These are phyloP conservation scores for Drosophila littoralis DNA, from an alignment of 1,140 invertebrate genomes.

Conservation along the genomic window DNA sequence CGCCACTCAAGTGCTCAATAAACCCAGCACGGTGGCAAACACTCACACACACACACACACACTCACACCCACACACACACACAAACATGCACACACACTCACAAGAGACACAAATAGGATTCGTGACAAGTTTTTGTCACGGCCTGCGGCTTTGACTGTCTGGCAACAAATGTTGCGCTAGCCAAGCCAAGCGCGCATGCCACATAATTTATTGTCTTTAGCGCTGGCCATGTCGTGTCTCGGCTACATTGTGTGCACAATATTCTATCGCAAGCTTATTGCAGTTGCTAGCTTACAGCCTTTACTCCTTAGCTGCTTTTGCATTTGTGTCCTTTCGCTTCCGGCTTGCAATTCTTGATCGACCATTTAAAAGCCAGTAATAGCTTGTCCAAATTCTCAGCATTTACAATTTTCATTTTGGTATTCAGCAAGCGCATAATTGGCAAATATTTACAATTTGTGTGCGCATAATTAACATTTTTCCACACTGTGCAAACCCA, in stretches of 20 bases:
- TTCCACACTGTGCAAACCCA: constrained; percentile 10
- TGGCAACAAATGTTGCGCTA: constrained; percentile 24
- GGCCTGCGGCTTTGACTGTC: constrained; percentile 39
- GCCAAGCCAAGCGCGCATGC: constrained; percentile 12
- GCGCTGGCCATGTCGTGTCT: constrained; percentile 1
- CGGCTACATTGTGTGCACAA: constrained; percentile 10
- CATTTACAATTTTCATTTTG: constrained; percentile 11
- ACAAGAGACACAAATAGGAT: constrained; percentile 19
- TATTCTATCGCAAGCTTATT: not conserved
- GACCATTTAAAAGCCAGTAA: constrained; percentile 19
- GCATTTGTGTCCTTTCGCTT: constrained; percentile 15
- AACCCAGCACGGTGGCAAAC: constrained; percentile 56
- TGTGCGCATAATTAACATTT: constrained; percentile 33
- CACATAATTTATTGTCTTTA: constrained; percentile 40
- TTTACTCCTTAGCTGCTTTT: not conserved
- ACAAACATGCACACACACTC: too few species aligned
- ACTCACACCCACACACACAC: too few species aligned
- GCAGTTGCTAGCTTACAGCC: not conserved
- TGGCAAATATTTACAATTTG: constrained; percentile 40
- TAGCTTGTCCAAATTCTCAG: constrained; percentile 5
- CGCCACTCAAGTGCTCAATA: constrained; percentile 72
- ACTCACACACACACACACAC: constrained; percentile 29
- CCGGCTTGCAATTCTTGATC: constrained; percentile 3
- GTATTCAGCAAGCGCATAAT: constrained; percentile 12
- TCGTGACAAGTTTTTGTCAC: constrained; percentile 44